Evolutionary conservation across 2,113 vertebrate genomes (phyloP), one percentile per base, ranked within the genome.

Genomic region (Dolichallabes microphthalmus): DNA sequence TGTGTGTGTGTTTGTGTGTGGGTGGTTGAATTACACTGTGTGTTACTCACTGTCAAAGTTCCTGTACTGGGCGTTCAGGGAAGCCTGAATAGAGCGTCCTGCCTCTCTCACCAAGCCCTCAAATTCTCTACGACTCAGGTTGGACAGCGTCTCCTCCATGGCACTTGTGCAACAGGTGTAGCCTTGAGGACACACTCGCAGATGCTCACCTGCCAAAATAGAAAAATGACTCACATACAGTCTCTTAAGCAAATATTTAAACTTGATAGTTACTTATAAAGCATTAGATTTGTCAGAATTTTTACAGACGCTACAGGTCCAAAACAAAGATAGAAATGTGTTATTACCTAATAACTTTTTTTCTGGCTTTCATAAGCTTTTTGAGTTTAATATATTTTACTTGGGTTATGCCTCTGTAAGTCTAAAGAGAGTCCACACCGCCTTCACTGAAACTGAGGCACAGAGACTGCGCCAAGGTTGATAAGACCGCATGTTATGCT

Each of bases 91-190:
- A 11, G 94, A 88, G 0, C 94, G 95, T 60, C 96, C 94, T 0
- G 95, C 92, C 1, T 98, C 96, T 75, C 92, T 96, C 66, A 97
- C 91, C 12, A 96, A 92, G 0, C 88, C 91, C 92, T 99, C 97
- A 86, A 98, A 95, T 93, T 99, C 98, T 0, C 90, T 84, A 0
- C 94, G 95, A 89, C 98, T 98, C 82, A 95, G 94, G 86, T 89
- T 93, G 82, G 97, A 95, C 78, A 99, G 94, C 82, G 94, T 97
- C 91, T 98, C 98, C 92, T 99, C 98, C 96, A 99, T 98, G 79
- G 94, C 95, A 0, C 96, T 98, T 89, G 97, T 98, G 88, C 98
- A 98, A 94, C 98, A 99, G 89, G 98, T 99, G 89, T 98, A 98
- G 52, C 98, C 97, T 91, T 98, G 97, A 5, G 98, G 96, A 93